Evolutionary conservation across 2,888 invertebrate genomes (phyloP), one percentile per base, ranked within the genome.

Genomic region (Harpalus rufipes): DNA sequence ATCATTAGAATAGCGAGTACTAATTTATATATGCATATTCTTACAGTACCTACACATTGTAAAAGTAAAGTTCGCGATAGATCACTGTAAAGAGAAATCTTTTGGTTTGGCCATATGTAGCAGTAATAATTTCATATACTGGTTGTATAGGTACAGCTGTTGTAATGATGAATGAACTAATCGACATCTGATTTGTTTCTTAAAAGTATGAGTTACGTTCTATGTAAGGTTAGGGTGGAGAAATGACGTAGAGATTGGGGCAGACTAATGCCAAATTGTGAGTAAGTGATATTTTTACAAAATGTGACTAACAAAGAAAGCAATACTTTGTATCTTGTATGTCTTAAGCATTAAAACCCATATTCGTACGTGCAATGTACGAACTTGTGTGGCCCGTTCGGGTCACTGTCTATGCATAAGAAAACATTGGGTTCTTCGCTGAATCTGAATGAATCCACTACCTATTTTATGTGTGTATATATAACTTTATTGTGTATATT

Each of bases 291-390:
- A 94, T 93, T 93, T 93, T 94, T 93, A 92, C 93, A 91, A 93
- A 93, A 93, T 93, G 94, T 94, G 94, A 94, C 93, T 93, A 94
- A 93, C 92, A 92, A 94, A 94, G 94, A 93, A 94, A 95, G 95
- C 95, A 95, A 95, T 95, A 95, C 94, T 93, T 93, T 94, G 93
- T 94, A 94, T 94, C 93, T 93, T 93, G 90, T 90, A 90, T 92
- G 92, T 93, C 92, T 93, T 92, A 93, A 90, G 91, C 89, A 89
- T 91, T 92, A 88, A 88, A 88, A 88, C 86, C 86, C 88, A 88
- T 87, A 88, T 89, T 86, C 85, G 87, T 88, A 89, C 89, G 90
- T 90, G 90, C 90, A 90, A 90, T 90, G 90, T 90, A 16, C 74
- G 81, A 72, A 74, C 21, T 63, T 78, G 25, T 51, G 76, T 56